Base-by-base conservation (phyloP, 2,113 vertebrate species). In the Panthera leo region DNA sequence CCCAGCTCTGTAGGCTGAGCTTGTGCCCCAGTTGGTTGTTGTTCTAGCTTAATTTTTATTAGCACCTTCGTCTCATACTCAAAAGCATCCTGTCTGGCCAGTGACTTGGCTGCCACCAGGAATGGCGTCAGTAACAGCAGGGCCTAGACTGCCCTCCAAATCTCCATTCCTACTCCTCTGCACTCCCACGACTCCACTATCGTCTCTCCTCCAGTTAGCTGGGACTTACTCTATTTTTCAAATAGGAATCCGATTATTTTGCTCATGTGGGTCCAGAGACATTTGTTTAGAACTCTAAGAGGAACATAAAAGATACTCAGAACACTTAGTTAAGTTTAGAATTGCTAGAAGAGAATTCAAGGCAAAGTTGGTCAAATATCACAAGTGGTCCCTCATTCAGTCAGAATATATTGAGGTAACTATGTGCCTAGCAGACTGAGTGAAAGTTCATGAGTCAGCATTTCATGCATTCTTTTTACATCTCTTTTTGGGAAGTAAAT, bases 341-440 rank as follows among this genome's bases (percentile, higher is more conserved):
- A 63, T 94, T 61, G 63, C 51, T n/a, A 48, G 16, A 79, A 86
- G 51, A 86, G 27, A 80, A 73, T 89, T 90, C 73, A 61, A 85
- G 61, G 25, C 19, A 73, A 95, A 65, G 5, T 42, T 92, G 39
- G 39, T 53, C 53, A 97, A 68, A 23, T 83, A 73, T 34, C 71
- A 78, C 3, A 36, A 39, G 55, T 36, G 9, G 19, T 58, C 19
- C 82, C 48, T 88, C 21, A 51, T 53, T 76, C 34, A 67, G n/a
- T 51, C 7, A 83, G 71, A 58, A 94, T 80, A n/a, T 23, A 86
- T 19, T 11, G 65, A 71, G 78, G 14, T 70, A 51, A 12, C 16
- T 58, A 1, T 39, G 3, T 92, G n/a, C 89, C 14, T 55, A 68
- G 7, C 36, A 45, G 45, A 36, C 31, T 67, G 7, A 48, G 15